These are phyloP conservation scores for Luehdorfia chinensis DNA, from an alignment of 1,140 invertebrate genomes.

Conservation along the genomic window DNA sequence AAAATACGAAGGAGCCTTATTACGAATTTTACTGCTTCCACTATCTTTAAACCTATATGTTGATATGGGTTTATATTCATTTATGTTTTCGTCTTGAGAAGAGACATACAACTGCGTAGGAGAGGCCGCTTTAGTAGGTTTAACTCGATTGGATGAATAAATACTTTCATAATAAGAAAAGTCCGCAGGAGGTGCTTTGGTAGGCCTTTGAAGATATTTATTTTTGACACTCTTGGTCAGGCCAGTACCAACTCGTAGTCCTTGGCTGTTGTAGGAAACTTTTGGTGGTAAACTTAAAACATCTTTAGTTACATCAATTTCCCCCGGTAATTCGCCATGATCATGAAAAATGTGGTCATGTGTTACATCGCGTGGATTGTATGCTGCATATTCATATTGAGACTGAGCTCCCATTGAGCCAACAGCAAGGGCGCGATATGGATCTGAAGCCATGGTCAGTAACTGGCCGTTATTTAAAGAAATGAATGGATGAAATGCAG, in stretches of 20 bases:
- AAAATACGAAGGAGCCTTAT: constrained; percentile 33
- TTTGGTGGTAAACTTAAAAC: constrained; percentile 47
- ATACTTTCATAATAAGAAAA: constrained; percentile 67
- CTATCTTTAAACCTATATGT: constrained; percentile 38
- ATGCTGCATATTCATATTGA: constrained; percentile 62
- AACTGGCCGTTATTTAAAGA: constrained; percentile 49
- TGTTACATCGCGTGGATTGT: constrained; percentile 67
- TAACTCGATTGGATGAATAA: constrained; percentile 30
- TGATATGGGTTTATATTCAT: constrained; percentile 38
- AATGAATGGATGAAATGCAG: constrained; percentile 39
- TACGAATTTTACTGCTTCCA: constrained; percentile 33
- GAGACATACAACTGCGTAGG: constrained; percentile 30
- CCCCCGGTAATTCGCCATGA: constrained; percentile 64
- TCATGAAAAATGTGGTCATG: constrained; percentile 74
- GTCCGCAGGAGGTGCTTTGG: constrained; percentile 39
- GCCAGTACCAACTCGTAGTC: constrained; percentile 39
- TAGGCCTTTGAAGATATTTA: constrained; percentile 34
- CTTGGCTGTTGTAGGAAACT: constrained; percentile 60
- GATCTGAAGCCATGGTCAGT: constrained; percentile 41
- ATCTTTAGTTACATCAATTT: constrained; percentile 53
- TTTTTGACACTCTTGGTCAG: constrained; percentile 34
- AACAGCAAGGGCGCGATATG: constrained; percentile 35
- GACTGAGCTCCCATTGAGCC: constrained; percentile 51
- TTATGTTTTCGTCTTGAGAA: constrained; percentile 30
- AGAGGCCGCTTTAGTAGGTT: constrained; percentile 24